These are phyloP conservation scores for Hemibagrus guttatus DNA, from an alignment of 2,797 vertebrate species.

Conservation along the genomic window DNA sequence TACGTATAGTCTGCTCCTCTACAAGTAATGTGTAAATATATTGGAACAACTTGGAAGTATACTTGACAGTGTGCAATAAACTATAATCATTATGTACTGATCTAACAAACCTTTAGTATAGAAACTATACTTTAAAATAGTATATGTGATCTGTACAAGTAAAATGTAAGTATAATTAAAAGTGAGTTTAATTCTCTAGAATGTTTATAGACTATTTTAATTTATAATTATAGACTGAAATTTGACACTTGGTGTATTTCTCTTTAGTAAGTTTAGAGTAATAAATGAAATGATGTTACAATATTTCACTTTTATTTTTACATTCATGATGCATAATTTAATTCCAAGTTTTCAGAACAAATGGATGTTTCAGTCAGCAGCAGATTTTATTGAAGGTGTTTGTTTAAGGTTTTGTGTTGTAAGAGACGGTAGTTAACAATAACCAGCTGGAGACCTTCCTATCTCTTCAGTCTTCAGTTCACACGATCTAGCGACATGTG, in stretches of 20 bases:
- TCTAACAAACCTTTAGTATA: neutral
- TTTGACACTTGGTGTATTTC: neutral
- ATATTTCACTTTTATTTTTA: neutral
- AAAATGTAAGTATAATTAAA: neutral
- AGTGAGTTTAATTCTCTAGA: neutral
- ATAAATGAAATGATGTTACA: neutral
- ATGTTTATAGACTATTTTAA: too few species aligned
- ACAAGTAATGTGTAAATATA: neutral
- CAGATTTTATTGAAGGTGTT: too few species aligned
- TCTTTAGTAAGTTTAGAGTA: neutral
- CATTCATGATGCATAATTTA: neutral
- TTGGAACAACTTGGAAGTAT: neutral
- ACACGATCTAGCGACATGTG: slow-evolving; percentile 50
- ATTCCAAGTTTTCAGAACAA: neutral
- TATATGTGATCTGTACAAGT: neutral
- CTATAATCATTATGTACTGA: neutral
- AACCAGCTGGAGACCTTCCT: slow-evolving; percentile 51
- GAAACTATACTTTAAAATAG: too few species aligned
- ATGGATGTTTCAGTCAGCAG: neutral
- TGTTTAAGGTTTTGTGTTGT: slow-evolving; percentile 5
- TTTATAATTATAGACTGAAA: neutral
- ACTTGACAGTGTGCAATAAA: neutral
- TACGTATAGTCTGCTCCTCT: neutral
- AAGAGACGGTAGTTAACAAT: slow-evolving; percentile 27
- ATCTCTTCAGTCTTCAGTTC: slow-evolving; percentile 44